Base-by-base conservation (phyloP, 2,888 invertebrate genomes). In the Pantelozetes paolii region DNA sequence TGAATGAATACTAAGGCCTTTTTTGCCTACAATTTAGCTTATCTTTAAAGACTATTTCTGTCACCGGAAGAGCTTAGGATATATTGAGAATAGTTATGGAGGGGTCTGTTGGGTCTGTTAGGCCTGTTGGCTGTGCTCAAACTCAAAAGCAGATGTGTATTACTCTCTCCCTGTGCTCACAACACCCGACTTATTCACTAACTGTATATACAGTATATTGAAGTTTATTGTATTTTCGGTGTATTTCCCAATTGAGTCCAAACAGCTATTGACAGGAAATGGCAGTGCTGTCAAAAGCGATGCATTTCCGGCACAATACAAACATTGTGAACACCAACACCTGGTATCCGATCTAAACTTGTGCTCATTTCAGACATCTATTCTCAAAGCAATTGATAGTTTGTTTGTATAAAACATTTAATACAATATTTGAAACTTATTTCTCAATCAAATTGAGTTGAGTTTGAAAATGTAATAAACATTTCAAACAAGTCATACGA, bases 51-150 rank as follows among this genome's bases (percentile, higher is more conserved):
- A 62, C 32, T 62, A 62, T 62, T 62, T 62, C 32, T 62, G 62
- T 62, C 32, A 62, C 62, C 62, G 62, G 62, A 62, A 62, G 62
- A 62, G 62, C 62, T 62, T 32, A 28, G 62, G 28, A 62, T 62
- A 62, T 62, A 62, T 62, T 62, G 62, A 62, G 32, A 62, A 62
- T 30, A 36, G 62, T 54, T 62, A 62, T 62, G 28, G 62, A 62
- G 62, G 62, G 62, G 62, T 62, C 62, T 54, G 54, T 54, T 54
- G 13, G 54, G 11, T 26, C 50, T 50, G 50, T 50, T 50, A 45
- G 45, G 15, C 11, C 36, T 36, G 36, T 36, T 45, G 15, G 45
- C 50, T 50, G 50, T 50, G 18, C 20, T 54, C 54, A 62, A 30
- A 62, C 30, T 30, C 1, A 62, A 62, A 30, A 62, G 62, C 62